Base-by-base conservation (phyloP, 1,140 invertebrate species). In the Hylaeus anthracinus region DNA sequence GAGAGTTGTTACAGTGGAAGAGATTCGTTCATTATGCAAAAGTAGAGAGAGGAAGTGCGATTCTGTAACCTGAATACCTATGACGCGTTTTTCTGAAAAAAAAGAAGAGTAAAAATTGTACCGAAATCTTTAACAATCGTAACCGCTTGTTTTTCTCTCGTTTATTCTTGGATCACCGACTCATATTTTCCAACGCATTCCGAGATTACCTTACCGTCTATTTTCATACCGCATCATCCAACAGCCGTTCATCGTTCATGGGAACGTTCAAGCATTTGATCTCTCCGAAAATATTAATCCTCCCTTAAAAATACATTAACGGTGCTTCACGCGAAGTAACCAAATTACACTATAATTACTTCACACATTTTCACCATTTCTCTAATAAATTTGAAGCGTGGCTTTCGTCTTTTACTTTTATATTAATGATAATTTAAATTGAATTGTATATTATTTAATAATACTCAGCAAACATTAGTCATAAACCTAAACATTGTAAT, bases 201-300 rank as follows among this genome's bases (percentile, higher is more conserved):
- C 88, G 78, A 88, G 88, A 91, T 92, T 92, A 92, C 83, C 88
- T 92, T 92, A 89, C 89, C 82, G 81, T 89, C 89, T 93, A 93
- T 92, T 93, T 92, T 91, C 84, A 81, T 84, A 83, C 72, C 75
- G 77, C 63, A 86, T 86, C 67, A 83, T 81, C 73, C 70, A 67
- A 79, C 56, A 88, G 76, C 48, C 78, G 82, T 88, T 90, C 73
- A 79, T 86, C 43, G 74, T 75, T 39, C 82, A 83, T 82, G 43
- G 58, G 66, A 86, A 60, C 41, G 51, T 51, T 82, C 45, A 39
- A 66, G n/a, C 15, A 60, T 48, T 77, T 64, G 45, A 63, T 81
- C 64, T 64, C 70, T 77, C 60, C 53, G 60, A 66, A 72, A 81
- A 75, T 88, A 82, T 85, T 75, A 53, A 83, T 74, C 15, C 41